phyloP scores from a whole-genome alignment of 2,113 vertebrate genomes.

The Psilopsiagon aurifrons region DNA sequence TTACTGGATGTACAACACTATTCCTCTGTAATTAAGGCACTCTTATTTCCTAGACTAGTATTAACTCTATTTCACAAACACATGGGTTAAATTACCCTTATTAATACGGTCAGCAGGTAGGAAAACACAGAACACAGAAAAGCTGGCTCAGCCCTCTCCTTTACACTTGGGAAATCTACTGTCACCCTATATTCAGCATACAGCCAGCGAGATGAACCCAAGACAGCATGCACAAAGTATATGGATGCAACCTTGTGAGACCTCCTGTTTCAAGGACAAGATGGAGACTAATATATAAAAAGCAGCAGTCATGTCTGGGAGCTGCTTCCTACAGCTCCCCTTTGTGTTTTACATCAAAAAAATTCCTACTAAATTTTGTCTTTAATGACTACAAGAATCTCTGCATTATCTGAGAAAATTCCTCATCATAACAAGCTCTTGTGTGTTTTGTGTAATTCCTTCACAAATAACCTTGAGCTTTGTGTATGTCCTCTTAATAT shows the following conservation, averaged over 20 bases:
- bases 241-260: neutral
- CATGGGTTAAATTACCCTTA: neutral
- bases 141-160: neutral
- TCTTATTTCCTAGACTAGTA: neutral
- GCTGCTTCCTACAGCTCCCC: neutral
- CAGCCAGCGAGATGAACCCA: neutral
- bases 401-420: constrained; percentile 57
- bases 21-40: neutral
- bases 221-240: neutral
- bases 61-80: neutral
- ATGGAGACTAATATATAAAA: neutral
- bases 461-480: constrained; percentile 73
- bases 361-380: constrained; percentile 54
- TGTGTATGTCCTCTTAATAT: constrained; percentile 60
- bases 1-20: neutral
- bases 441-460: constrained; percentile 65
- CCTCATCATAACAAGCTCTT: constrained; percentile 54
- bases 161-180: neutral
- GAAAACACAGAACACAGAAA: neutral
- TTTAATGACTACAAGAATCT: constrained; percentile 42
- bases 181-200: neutral
- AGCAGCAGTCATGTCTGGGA: neutral
- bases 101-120: neutral
- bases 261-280: neutral
- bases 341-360: constrained; percentile 1